Conservation (phyloP, 2,888 invertebrate species). For the Mimas tiliae region DNA sequence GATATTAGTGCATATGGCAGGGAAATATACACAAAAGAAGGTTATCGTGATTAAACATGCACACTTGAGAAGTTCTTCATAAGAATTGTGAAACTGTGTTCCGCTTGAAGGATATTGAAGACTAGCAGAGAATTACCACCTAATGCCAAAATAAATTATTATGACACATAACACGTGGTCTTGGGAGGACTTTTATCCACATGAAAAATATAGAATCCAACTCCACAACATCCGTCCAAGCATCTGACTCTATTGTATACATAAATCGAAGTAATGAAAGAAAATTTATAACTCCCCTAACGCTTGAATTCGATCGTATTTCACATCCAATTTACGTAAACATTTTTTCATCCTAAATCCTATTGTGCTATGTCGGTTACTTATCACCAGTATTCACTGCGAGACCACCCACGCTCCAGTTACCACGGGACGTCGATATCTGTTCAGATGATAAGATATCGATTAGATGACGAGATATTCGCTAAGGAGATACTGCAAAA, state of each 20-base stretch:
- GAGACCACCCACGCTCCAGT: slow-evolving; percentile 29
- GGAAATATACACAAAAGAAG: too few relatives aligned
- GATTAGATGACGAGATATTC: neutral
- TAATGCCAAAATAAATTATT: too few relatives aligned
- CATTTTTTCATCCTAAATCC: slow-evolving; percentile 16
- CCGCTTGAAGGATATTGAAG: too few relatives aligned
- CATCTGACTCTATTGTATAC: neutral
- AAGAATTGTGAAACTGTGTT: too few relatives aligned
- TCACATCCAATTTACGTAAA: slow-evolving; percentile 23
- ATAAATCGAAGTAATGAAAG: slow-evolving; percentile 20
- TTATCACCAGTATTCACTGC: slow-evolving; percentile 25
- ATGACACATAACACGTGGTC: neutral
- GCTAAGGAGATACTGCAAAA: neutral
- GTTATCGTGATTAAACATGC: too few relatives aligned
- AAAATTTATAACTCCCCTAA: slow-evolving; percentile 18
- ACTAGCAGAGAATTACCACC: too few relatives aligned
- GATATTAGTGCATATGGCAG: too few relatives aligned
- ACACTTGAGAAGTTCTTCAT: too few relatives aligned
- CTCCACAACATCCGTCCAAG: neutral
- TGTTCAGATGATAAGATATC: slow-evolving; percentile 6
- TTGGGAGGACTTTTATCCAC: neutral
- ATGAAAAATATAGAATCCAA: neutral
- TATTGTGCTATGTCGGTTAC: slow-evolving; percentile 14
- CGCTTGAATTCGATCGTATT: slow-evolving; percentile 20
- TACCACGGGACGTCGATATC: slow-evolving; percentile 1